Percentiles rank a stretch among this genome's conserved stretches.
phyloP scores from a whole-genome alignment of 2,797 vertebrate species.

The Hyperoplus lanceolatus region DNA sequence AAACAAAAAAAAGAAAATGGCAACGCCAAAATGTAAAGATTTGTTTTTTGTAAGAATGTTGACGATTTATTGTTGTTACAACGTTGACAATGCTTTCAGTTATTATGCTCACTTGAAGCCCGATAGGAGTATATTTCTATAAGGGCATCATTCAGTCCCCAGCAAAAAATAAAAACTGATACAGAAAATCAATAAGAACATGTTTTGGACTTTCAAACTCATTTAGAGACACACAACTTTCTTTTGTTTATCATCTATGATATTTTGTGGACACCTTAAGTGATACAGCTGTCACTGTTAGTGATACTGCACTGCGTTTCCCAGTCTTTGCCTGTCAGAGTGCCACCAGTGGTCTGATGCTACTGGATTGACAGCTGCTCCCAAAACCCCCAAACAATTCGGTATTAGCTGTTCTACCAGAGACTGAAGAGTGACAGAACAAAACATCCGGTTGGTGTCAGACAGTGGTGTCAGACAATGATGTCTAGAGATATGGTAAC shows the following conservation, averaged over 20 bases:
- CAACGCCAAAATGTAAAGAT: too few species aligned
- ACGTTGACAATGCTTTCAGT: constrained; percentile 2
- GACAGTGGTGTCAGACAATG: constrained; percentile 3
- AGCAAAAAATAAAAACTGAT: constrained; percentile 11
- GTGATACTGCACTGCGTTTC: constrained; percentile 21
- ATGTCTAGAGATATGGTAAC: constrained; percentile 18
- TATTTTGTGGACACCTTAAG: constrained; percentile 8
- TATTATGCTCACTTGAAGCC: neutral
- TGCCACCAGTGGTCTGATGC: constrained; percentile 36
- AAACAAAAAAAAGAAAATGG: constrained; percentile 22
- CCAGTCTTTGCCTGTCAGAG: constrained; percentile 37
- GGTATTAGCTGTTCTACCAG: constrained; percentile 27
- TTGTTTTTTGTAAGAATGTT: constrained; percentile 9
- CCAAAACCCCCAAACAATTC: constrained; percentile 23
- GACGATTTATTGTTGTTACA: neutral
- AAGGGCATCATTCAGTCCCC: neutral
- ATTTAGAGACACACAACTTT: constrained; percentile 8
- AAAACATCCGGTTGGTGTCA: neutral
- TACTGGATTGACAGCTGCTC: constrained; percentile 51
- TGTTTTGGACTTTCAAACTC: constrained; percentile 15
- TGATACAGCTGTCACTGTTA: constrained; percentile 16
- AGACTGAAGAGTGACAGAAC: constrained; percentile 10
- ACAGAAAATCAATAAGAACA: constrained; percentile 20
- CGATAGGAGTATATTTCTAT: neutral
- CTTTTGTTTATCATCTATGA: constrained; percentile 19